These are phyloP conservation scores for Euplagia quadripunctaria DNA, from an alignment of 2,888 invertebrate genomes.

Conservation along the genomic window DNA sequence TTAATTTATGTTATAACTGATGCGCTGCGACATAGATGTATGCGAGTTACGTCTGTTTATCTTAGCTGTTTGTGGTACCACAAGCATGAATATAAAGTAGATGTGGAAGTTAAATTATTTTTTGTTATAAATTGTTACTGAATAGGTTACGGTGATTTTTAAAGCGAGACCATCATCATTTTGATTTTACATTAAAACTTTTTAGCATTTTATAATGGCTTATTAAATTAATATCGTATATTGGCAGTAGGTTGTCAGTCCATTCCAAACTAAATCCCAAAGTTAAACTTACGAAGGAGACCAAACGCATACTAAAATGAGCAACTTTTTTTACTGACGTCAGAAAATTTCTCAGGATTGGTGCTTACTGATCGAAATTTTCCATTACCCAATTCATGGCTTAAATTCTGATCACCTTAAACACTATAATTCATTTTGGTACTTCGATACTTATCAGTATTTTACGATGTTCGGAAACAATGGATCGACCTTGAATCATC, in stretches of 20 bases:
- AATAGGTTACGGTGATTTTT: neutral
- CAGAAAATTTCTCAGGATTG: neutral
- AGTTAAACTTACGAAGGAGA: neutral
- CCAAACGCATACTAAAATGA: neutral
- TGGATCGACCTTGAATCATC: constrained; percentile 50
- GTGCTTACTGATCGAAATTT: neutral
- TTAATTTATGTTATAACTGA: constrained; percentile 52
- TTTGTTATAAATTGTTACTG: neutral
- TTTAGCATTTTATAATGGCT: neutral
- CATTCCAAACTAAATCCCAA: neutral
- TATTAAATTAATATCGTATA: neutral
- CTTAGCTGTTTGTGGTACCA: constrained; percentile 24
- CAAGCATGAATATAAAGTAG: constrained; percentile 32
- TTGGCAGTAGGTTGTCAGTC: neutral
- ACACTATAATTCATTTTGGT: constrained; percentile 30
- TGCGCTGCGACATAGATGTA: constrained; percentile 41
- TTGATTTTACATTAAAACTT: neutral
- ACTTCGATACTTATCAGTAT: constrained; percentile 24
- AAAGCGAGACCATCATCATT: neutral
- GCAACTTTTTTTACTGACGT: neutral
- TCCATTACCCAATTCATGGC: constrained; percentile 7
- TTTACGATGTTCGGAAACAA: constrained; percentile 47
- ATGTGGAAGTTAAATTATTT: constrained; percentile 6
- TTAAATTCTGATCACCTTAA: constrained; percentile 28
- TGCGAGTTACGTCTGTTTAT: constrained; percentile 34